Conservation (phyloP, 2,113 vertebrate genomes). For the Oncorhynchus nerka region DNA sequence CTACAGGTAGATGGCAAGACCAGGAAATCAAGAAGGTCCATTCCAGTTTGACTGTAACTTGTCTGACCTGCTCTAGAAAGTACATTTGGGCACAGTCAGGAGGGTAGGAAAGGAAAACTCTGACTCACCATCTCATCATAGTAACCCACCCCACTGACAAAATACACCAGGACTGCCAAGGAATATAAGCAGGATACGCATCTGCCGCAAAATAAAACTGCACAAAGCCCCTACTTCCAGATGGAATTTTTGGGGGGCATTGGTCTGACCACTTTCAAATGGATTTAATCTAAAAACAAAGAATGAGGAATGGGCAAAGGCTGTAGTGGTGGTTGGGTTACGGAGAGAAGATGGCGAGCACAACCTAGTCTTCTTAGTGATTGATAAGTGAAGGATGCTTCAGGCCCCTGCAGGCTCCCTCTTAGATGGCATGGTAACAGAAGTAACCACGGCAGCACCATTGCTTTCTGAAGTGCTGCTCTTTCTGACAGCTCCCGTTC, state of each 20-base stretch:
- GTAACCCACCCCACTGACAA: constrained; percentile 30
- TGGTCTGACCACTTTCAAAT: constrained; percentile 3
- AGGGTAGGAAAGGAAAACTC: constrained; percentile 9
- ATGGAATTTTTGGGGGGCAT: neutral
- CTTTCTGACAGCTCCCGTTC: constrained; percentile 9
- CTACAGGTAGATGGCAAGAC: constrained; percentile 46
- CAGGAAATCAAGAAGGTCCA: constrained; percentile 47
- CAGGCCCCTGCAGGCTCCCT: constrained; percentile 15
- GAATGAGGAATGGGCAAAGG: constrained; percentile 46
- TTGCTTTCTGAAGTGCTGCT: constrained; percentile 15
- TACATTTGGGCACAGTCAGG: constrained; percentile 45
- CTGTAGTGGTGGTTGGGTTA: constrained; percentile 12
- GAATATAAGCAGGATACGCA: constrained; percentile 18
- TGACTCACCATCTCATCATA: neutral
- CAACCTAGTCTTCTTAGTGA: constrained; percentile 36
- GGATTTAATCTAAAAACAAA: constrained; percentile 57
- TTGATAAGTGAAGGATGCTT: constrained; percentile 23
- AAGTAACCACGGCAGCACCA: neutral
- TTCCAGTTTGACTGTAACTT: constrained; percentile 47
- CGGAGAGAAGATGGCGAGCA: constrained; percentile 12
- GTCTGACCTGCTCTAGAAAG: constrained; percentile 19
- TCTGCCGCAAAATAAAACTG: constrained; percentile 50
- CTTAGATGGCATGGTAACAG: constrained; percentile 12
- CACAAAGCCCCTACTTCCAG: constrained; percentile 38
- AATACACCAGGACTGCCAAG: constrained; percentile 32